These are phyloP conservation scores for Brachionus plicatilis DNA, from an alignment of 1,140 invertebrate genomes.

Conservation along the genomic window DNA sequence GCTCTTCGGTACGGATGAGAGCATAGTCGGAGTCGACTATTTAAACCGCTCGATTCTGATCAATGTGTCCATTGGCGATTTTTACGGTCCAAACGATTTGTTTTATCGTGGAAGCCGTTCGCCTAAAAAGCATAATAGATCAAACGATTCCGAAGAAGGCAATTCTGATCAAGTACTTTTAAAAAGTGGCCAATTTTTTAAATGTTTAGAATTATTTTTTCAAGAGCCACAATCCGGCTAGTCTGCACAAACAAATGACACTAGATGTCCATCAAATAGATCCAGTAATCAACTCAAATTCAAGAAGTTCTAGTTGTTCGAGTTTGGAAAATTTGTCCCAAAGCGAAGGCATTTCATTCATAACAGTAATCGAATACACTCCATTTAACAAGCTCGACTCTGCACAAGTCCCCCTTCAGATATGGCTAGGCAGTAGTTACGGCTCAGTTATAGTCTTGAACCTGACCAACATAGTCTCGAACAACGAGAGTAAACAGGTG, in stretches of 20 bases:
- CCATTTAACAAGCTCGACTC: neutral
- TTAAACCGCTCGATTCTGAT: slow-evolving; percentile 81
- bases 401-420: neutral
- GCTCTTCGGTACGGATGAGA: slow-evolving; percentile 90
- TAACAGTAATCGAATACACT: neutral
- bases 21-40: slow-evolving; percentile 86
- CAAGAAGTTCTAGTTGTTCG: slow-evolving; percentile 34
- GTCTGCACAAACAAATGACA: slow-evolving; percentile 12
- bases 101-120: slow-evolving; percentile 71
- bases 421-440: slow-evolving; percentile 3
- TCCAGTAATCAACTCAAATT: neutral
- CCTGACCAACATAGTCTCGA: neutral
- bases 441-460: slow-evolving; percentile 33
- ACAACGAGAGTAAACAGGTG: neutral
- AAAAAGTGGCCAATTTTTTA: neutral
- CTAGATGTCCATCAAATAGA: slow-evolving; percentile 10
- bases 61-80: slow-evolving; percentile 66
- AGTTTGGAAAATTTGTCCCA: slow-evolving; percentile 28
- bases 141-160: slow-evolving; percentile 72
- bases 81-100: slow-evolving; percentile 80
- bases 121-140: slow-evolving; percentile 63
- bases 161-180: slow-evolving; percentile 54
- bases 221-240: neutral
- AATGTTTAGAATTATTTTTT: neutral
- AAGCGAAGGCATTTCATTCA: slow-evolving; percentile 2